Conservation (phyloP, 2,113 vertebrate genomes). For the Hydrochoerus hydrochaeris region DNA sequence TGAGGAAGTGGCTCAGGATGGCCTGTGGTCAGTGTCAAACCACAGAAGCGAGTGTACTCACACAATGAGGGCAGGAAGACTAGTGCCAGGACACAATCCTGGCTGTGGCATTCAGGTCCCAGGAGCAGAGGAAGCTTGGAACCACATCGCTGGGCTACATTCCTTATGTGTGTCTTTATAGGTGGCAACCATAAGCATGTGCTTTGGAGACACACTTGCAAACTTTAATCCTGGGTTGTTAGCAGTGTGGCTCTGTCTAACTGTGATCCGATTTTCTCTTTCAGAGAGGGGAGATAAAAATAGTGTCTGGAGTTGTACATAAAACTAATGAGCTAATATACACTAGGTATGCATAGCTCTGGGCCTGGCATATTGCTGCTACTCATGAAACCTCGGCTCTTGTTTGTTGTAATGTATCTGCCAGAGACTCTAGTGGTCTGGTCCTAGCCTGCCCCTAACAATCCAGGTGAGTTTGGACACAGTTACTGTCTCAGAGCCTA, state of each 20-base stretch:
- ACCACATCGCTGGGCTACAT: rapidly evolving
- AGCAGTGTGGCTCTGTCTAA: background rate
- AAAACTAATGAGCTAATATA: background rate
- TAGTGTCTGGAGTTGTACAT: background rate
- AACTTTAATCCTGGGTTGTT: background rate
- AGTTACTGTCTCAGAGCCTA: background rate
- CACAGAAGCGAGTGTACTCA: background rate
- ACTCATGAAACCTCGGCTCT: background rate
- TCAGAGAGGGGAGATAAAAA: background rate
- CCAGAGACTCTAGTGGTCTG: background rate
- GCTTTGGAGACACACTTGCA: background rate
- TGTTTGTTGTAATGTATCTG: background rate
- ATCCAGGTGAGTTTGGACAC: background rate
- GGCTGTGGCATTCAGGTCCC: background rate
- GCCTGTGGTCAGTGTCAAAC: background rate
- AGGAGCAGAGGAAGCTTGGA: background rate
- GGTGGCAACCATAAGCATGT: too few species aligned
- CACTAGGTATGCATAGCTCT: background rate
- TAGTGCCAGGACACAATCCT: background rate
- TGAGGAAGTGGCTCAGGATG: conserved; percentile 27
- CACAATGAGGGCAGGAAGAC: background rate
- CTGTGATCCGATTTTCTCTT: background rate
- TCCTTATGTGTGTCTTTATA: background rate
- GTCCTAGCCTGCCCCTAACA: too few species aligned
- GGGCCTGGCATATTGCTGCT: background rate